A percentile compares a stretch with the other conserved stretches of the same genome.
phyloP scores from a whole-genome alignment of 2,888 invertebrate genomes.

The Nemotelus nigrinus region DNA sequence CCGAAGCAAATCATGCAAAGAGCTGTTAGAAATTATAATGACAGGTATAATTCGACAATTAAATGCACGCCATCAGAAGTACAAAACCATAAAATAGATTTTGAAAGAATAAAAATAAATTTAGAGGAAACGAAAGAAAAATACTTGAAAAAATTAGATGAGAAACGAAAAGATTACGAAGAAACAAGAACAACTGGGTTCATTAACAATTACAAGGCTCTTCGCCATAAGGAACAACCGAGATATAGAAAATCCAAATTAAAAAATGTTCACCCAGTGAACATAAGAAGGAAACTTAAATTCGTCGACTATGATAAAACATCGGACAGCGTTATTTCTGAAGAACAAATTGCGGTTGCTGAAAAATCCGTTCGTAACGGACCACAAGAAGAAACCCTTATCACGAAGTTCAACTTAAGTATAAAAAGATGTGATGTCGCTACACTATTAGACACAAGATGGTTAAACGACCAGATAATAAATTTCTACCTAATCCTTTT shows the following conservation, averaged over 20 bases:
- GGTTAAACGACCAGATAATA: too few relatives aligned
- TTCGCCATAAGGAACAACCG: slow-evolving; percentile 31
- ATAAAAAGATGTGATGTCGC: too few relatives aligned
- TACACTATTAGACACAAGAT: too few relatives aligned
- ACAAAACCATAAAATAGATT: not conserved
- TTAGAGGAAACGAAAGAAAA: not conserved
- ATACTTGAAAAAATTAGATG: not conserved
- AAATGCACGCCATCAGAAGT: not conserved
- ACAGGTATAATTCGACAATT: not conserved
- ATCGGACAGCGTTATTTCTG: too few relatives aligned
- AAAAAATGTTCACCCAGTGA: too few relatives aligned
- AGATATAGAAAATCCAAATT: slow-evolving; percentile 35
- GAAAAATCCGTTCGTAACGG: too few relatives aligned
- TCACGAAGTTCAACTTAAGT: too few relatives aligned
- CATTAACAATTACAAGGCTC: slow-evolving; percentile 35
- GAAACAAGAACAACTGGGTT: slow-evolving; percentile 16
- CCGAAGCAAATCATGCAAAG: not conserved
- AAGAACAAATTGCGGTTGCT: too few relatives aligned
- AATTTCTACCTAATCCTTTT: too few relatives aligned
- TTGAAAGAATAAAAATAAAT: not conserved
- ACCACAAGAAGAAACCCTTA: too few relatives aligned
- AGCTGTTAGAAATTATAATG: not conserved
- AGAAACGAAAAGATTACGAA: not conserved
- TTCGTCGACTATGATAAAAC: too few relatives aligned
- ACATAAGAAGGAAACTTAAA: too few relatives aligned